Evolutionary conservation across 2,888 invertebrate genomes (phyloP).

Genomic region (Eristalis intricaria): DNA sequence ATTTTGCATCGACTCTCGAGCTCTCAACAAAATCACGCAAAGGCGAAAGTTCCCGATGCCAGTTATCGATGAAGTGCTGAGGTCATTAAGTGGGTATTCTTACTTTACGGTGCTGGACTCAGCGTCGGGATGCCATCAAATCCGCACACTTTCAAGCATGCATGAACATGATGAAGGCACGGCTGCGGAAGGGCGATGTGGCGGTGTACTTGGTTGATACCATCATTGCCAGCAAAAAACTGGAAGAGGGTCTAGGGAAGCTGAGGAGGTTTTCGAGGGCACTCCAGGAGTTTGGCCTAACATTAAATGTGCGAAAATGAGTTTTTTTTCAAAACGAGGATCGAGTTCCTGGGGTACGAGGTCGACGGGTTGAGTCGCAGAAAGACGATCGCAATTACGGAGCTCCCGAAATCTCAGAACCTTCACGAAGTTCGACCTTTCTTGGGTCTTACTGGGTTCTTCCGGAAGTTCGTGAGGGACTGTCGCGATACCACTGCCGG

Average conservation of each 20-base stretch:
- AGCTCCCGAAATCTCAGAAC: background rate
- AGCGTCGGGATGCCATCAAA: constrained; percentile 33
- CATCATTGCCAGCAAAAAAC: background rate
- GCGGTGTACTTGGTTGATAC: background rate
- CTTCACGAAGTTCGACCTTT: background rate
- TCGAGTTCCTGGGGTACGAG: too few species aligned
- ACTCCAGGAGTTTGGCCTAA: background rate
- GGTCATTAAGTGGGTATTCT: too few species aligned
- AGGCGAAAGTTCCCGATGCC: too few species aligned
- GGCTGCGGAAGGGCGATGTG: background rate
- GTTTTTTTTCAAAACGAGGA: too few species aligned
- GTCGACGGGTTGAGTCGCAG: background rate
- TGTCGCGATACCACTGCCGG: constrained; percentile 72
- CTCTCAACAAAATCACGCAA: too few species aligned
- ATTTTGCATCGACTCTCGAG: too few species aligned
- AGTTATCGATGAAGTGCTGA: too few species aligned
- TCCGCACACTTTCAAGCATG: constrained; percentile 8
- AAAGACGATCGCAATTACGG: constrained; percentile 15
- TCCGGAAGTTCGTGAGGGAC: constrained; percentile 64
- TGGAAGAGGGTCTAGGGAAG: background rate
- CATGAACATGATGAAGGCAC: background rate
- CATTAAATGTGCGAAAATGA: constrained; percentile 3
- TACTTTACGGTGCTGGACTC: constrained; percentile 20
- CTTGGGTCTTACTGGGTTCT: constrained; percentile 66
- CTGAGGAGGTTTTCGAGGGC: background rate